Conservation (phyloP, 35 echinoderm and acorn worm genomes). For the Acanthaster planci region DNA sequence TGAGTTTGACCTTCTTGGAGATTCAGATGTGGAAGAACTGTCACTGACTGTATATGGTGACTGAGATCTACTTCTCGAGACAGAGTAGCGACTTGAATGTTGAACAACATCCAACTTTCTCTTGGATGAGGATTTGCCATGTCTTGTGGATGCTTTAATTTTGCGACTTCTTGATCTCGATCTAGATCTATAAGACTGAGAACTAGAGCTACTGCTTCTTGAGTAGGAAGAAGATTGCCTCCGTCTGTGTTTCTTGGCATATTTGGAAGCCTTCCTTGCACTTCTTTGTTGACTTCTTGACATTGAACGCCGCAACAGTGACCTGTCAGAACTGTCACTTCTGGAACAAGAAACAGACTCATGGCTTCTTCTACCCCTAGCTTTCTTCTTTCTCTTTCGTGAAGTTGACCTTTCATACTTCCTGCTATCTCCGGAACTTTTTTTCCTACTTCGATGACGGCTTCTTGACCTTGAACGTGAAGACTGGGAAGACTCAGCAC, state of each 20-base stretch:
- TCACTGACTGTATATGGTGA: not conserved
- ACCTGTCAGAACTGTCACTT: not conserved
- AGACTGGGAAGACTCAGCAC: not conserved
- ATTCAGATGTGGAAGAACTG: not conserved
- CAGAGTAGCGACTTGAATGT: not conserved
- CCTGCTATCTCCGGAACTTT: not conserved
- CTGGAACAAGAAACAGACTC: not conserved
- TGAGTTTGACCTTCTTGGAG: not conserved
- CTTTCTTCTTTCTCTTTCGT: not conserved
- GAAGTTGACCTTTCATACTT: not conserved
- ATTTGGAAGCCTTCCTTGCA: not conserved
- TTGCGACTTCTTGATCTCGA: not conserved
- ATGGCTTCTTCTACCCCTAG: not conserved
- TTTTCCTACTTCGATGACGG: conserved; percentile 10
- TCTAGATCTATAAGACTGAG: not conserved
- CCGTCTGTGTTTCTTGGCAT: not conserved
- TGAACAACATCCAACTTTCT: not conserved
- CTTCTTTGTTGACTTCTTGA: not conserved
- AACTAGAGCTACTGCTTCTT: not conserved
- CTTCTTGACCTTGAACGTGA: not conserved
- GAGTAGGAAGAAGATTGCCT: not conserved
- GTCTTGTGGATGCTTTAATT: not conserved
- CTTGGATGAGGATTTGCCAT: not conserved
- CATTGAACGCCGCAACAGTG: not conserved
- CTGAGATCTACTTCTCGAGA: not conserved